Evolutionary conservation across 2,113 vertebrate species (phyloP).

Genomic region (Maylandia zebra): DNA sequence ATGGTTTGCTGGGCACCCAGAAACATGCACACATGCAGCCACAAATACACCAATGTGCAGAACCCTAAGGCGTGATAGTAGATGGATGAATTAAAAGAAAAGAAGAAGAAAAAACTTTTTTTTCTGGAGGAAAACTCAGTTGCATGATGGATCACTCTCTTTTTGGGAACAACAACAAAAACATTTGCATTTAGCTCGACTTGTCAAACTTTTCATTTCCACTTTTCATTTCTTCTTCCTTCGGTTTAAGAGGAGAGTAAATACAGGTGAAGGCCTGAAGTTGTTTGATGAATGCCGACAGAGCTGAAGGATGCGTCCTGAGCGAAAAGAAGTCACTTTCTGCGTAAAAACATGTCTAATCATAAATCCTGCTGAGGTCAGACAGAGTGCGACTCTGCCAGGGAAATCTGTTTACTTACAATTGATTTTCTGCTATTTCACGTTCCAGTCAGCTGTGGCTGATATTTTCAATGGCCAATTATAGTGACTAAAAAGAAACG

Average conservation of each 20-base stretch:
- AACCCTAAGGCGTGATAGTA: neutral
- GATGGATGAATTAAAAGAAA: neutral
- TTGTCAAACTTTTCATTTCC: neutral
- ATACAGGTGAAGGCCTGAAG: neutral
- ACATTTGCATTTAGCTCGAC: neutral
- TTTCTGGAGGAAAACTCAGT: neutral
- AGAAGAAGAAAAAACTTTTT: neutral
- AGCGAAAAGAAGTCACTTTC: neutral
- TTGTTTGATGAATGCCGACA: neutral
- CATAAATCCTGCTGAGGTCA: neutral
- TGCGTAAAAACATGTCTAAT: neutral
- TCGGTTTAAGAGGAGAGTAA: neutral
- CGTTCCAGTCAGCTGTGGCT: neutral
- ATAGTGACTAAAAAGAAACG: conserved; percentile 28
- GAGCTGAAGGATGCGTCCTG: neutral
- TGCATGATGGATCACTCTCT: neutral
- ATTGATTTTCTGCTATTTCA: conserved; percentile 42
- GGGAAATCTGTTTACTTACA: neutral
- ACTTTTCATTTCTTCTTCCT: neutral
- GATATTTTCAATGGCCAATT: conserved; percentile 40
- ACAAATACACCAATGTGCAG: neutral
- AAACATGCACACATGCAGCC: neutral
- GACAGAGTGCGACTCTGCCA: neutral
- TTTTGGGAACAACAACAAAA: neutral
- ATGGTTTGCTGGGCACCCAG: conserved; percentile 9